A percentile compares a stretch with the other conserved stretches of the same genome.
Conservation (phyloP, 2,888 invertebrate species). For the Eupithecia tripunctaria region DNA sequence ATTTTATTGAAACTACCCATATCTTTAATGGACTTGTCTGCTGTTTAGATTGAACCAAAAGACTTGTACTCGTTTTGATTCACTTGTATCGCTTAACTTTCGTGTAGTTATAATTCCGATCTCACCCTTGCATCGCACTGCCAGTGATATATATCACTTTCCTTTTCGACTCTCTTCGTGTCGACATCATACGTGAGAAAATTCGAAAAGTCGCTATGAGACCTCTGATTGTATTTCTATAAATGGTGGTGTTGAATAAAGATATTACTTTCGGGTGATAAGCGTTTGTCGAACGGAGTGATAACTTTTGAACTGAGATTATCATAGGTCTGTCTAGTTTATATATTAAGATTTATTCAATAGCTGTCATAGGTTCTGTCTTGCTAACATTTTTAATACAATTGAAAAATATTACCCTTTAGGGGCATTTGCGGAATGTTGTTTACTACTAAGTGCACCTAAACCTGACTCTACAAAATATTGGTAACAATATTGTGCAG, state of each 20-base stretch:
- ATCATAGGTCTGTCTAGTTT: neutral
- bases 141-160: slow-evolving; percentile 65
- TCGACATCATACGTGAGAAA: slow-evolving; percentile 60
- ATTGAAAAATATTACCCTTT: too few relatives aligned
- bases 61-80: neutral
- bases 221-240: slow-evolving; percentile 21
- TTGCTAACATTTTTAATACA: too few relatives aligned
- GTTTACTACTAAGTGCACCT: neutral
- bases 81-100: slow-evolving; percentile 34
- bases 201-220: slow-evolving; percentile 38
- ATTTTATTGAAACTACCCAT: neutral
- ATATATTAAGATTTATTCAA: neutral
- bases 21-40: neutral
- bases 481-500: neutral
- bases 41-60: neutral
- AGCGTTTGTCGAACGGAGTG: neutral
- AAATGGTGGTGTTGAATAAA: slow-evolving; percentile 39
- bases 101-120: slow-evolving; percentile 54
- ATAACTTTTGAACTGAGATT: slow-evolving; percentile 3
- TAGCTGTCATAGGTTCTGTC: neutral
- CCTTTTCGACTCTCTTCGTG: slow-evolving; percentile 65
- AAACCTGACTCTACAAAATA: neutral
- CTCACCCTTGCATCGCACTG: slow-evolving; percentile 55
- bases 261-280: slow-evolving; percentile 10
- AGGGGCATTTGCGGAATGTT: neutral